Conservation (phyloP, 1,140 invertebrate species). For the Heliconius hewitsoni region DNA sequence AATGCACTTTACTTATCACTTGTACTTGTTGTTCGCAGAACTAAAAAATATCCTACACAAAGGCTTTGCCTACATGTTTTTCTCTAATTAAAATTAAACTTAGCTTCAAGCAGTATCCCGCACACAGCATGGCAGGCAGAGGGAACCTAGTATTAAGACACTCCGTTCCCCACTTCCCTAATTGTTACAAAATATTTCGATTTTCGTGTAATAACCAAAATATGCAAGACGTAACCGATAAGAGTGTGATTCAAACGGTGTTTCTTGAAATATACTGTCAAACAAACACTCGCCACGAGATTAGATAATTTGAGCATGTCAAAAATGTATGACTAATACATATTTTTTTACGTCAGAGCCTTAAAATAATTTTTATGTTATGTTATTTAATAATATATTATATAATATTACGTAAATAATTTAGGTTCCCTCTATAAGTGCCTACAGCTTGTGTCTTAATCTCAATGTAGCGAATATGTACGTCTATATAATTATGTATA, state of each 20-base stretch:
- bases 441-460: too few relatives aligned
- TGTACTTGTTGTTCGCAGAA: too few relatives aligned
- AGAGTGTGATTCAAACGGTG: slow-evolving; percentile 22
- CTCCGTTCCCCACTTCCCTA: neutral
- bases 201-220: slow-evolving; percentile 15
- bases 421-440: too few relatives aligned
- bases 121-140: too few relatives aligned
- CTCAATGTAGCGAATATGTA: too few relatives aligned
- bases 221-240: slow-evolving; percentile 20
- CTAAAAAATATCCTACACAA: neutral
- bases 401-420: neutral
- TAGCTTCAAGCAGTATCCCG: too few relatives aligned
- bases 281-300: neutral
- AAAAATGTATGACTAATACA: slow-evolving; percentile 3
- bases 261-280: slow-evolving; percentile 14
- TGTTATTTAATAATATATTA: neutral
- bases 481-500: too few relatives aligned
- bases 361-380: neutral
- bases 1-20: too few relatives aligned
- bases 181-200: neutral
- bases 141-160: too few relatives aligned
- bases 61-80: neutral
- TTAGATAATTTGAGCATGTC: neutral
- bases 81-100: too few relatives aligned
- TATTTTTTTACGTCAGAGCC: neutral